phyloP scores from a whole-genome alignment of 2,113 vertebrate species.

The Macrotis lagotis region DNA sequence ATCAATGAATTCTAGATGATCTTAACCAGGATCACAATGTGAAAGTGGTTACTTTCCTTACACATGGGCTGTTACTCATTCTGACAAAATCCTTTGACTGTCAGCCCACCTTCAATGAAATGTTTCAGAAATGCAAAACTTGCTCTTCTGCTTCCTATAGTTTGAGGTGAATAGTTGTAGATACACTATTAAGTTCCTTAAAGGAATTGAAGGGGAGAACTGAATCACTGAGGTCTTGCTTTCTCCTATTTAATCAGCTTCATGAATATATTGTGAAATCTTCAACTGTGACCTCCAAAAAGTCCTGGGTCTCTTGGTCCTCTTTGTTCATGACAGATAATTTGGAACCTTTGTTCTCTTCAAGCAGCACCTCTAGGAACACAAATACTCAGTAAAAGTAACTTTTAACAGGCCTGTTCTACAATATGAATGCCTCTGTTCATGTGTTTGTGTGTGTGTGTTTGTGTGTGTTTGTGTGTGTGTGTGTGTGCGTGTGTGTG shows the following conservation, averaged over 20 bases:
- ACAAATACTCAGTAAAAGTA: too few relatives aligned
- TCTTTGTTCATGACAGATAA: too few relatives aligned
- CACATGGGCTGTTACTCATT: background rate
- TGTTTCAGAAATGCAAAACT: background rate
- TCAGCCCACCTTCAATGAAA: background rate
- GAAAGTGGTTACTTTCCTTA: background rate
- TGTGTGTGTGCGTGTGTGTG: too few relatives aligned
- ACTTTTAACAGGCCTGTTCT: background rate
- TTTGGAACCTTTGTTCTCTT: too few relatives aligned
- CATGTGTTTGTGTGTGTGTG: background rate
- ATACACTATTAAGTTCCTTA: background rate
- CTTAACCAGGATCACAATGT: background rate
- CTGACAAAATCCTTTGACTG: background rate
- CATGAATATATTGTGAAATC: too few relatives aligned
- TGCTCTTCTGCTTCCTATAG: background rate
- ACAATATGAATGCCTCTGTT: too few relatives aligned
- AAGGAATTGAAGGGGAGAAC: too few relatives aligned
- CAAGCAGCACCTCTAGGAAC: too few relatives aligned
- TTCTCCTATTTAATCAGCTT: too few relatives aligned
- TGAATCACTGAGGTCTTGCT: too few relatives aligned
- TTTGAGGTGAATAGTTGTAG: background rate
- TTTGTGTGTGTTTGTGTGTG: background rate
- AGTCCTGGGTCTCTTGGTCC: too few relatives aligned
- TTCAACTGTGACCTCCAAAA: too few relatives aligned
- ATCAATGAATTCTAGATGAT: background rate